phyloP scores from a whole-genome alignment of 2,888 invertebrate species.

The Hirtodrosophila histrioides region DNA sequence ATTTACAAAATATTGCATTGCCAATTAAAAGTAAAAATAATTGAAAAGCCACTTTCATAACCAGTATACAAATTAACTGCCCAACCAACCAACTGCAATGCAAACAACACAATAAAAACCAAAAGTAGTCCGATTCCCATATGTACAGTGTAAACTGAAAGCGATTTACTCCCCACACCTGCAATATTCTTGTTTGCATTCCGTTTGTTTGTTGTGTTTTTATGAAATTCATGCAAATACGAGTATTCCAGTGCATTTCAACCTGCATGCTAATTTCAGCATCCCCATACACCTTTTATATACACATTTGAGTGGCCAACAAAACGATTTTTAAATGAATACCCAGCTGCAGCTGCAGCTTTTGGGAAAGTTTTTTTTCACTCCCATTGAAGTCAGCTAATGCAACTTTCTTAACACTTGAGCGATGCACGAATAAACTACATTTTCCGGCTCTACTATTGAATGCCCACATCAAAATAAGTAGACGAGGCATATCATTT shows the following conservation, averaged over 20 bases:
- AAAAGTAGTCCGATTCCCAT: constrained; percentile 21
- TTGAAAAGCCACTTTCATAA: constrained; percentile 50
- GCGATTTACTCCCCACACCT: constrained; percentile 42
- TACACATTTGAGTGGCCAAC: constrained; percentile 43
- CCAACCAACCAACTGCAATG: constrained; percentile 36
- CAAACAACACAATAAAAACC: constrained; percentile 15
- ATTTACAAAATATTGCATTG: constrained; percentile 36
- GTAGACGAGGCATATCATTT: constrained; percentile 2
- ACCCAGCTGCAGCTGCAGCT: constrained; percentile 26
- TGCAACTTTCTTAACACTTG: constrained; percentile 24
- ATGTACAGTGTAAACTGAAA: constrained; percentile 35
- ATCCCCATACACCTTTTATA: constrained; percentile 16
- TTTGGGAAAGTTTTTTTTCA: constrained; percentile 16
- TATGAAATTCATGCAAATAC: constrained; percentile 25
- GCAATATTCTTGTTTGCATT: constrained; percentile 46
- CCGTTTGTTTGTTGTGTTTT: constrained; percentile 14
- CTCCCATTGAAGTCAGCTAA: constrained; percentile 13
- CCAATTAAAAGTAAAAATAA: constrained; percentile 60
- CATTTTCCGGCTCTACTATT: constrained; percentile 10
- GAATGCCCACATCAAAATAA: neutral
- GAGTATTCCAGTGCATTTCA: constrained; percentile 34
- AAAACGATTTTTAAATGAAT: constrained; percentile 45
- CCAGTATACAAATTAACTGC: constrained; percentile 58
- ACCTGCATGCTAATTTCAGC: constrained; percentile 57
- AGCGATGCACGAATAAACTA: constrained; percentile 48